Evolutionary conservation across 2,797 vertebrate genomes (phyloP).

Genomic region (Enteromius viviparus): DNA sequence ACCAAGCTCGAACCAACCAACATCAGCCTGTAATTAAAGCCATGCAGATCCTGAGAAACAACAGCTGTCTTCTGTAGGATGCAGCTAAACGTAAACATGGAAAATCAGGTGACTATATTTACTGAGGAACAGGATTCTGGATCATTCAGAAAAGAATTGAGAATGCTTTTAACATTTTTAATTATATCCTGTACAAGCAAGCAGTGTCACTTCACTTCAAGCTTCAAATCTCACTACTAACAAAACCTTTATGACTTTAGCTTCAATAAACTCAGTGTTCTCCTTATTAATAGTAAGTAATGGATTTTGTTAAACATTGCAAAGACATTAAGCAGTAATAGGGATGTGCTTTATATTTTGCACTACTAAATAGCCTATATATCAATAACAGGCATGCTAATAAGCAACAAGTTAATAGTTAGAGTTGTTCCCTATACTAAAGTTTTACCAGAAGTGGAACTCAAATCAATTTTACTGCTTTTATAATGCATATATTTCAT

Average conservation of each 20-base stretch:
- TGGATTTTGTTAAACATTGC: neutral
- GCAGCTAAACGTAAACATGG: neutral
- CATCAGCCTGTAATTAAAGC: conserved; percentile 32
- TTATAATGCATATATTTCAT: neutral
- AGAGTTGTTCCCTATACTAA: neutral
- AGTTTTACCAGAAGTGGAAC: neutral
- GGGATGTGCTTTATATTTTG: no score
- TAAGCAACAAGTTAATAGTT: neutral
- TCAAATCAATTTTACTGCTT: neutral
- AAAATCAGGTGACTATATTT: neutral
- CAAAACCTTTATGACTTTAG: neutral
- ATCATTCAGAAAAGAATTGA: neutral
- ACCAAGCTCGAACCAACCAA: neutral
- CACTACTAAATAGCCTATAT: neutral
- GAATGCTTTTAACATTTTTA: neutral
- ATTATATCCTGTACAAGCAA: neutral
- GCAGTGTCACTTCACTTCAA: neutral
- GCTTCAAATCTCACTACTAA: neutral
- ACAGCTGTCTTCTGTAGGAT: neutral
- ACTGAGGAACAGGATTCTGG: neutral
- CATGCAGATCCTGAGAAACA: conserved; percentile 24
- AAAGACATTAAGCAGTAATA: neutral
- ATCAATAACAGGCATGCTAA: neutral
- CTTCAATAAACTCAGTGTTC: neutral
- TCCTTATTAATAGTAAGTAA: neutral